A percentile compares a stretch with the other conserved stretches of the same genome.
Evolutionary conservation across 2,888 invertebrate species (phyloP).

Genomic region (Dicyrtomina minuta): DNA sequence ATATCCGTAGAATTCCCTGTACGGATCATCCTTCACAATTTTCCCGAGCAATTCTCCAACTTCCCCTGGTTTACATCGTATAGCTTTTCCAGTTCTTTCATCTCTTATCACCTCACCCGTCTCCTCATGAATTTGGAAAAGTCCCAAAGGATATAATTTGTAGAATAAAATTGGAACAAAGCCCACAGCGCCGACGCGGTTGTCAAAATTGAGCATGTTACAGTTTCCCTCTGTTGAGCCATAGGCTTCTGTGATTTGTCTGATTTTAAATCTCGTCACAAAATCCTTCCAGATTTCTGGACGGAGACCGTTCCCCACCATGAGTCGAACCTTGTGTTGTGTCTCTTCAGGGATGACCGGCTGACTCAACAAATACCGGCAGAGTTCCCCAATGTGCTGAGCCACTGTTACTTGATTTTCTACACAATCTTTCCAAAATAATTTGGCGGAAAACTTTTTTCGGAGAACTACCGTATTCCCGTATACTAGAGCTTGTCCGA

Average conservation of each 20-base stretch:
- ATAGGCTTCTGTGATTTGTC: constrained; percentile 29
- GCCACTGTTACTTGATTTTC: constrained; percentile 63
- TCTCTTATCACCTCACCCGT: constrained; percentile 16
- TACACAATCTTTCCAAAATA: constrained; percentile 63
- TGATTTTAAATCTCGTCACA: constrained; percentile 11
- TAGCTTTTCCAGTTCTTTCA: constrained; percentile 11
- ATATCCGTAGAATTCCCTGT: constrained; percentile 31
- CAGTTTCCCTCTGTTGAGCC: constrained; percentile 33
- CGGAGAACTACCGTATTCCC: constrained; percentile 60
- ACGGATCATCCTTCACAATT: constrained; percentile 27
- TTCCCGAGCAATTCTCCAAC: constrained; percentile 28
- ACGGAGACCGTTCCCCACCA: constrained; percentile 61
- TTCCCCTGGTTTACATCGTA: constrained; percentile 27
- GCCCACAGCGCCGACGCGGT: constrained; percentile 32
- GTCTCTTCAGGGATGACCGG: constrained; percentile 68
- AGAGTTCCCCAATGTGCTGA: constrained; percentile 90
- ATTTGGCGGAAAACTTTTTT: constrained; percentile 62
- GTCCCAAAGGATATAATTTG: constrained; percentile 9
- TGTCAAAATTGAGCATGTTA: constrained; percentile 33
- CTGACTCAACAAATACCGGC: constrained; percentile 78
- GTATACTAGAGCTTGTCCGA: constrained; percentile 21
- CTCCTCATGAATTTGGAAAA: constrained; percentile 19
- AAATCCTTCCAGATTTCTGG: constrained; percentile 38
- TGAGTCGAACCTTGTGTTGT: constrained; percentile 70
- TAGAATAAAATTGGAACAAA: constrained; percentile 22